Percentiles rank a stretch among this genome's conserved stretches.
Evolutionary conservation across 1,140 invertebrate genomes (phyloP).

Genomic region (Pogonognathellus flavescens): DNA sequence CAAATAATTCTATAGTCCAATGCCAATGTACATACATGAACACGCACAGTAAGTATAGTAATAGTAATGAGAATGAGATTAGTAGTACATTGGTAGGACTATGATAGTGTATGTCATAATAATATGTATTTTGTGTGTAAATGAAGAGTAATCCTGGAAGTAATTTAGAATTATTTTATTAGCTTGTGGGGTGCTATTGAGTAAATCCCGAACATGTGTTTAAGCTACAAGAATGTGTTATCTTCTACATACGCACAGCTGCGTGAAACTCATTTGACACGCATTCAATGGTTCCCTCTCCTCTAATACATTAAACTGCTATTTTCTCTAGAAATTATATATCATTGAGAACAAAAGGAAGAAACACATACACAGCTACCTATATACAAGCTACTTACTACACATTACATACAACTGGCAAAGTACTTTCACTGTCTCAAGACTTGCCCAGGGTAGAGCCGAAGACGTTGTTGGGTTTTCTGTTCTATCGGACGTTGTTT

Average conservation of each 20-base stretch:
- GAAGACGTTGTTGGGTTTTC: not conserved
- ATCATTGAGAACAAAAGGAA: not conserved
- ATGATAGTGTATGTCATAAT: not conserved
- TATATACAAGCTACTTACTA: not conserved
- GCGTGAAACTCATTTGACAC: slow-evolving; percentile 8
- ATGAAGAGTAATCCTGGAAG: slow-evolving; percentile 2
- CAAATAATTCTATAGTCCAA: too few relatives aligned
- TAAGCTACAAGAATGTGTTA: slow-evolving; percentile 36
- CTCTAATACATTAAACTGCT: too few relatives aligned
- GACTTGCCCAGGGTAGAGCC: not conserved
- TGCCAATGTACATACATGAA: too few relatives aligned
- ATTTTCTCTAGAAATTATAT: not conserved
- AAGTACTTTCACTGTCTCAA: not conserved
- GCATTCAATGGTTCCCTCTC: not conserved
- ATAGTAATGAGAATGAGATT: too few relatives aligned
- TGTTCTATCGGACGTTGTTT: slow-evolving; percentile 35
- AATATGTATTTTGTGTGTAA: not conserved
- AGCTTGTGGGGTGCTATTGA: not conserved
- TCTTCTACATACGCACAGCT: slow-evolving; percentile 11
- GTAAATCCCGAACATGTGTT: slow-evolving; percentile 40
- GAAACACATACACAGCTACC: not conserved
- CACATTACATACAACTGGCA: not conserved
- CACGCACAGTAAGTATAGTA: too few relatives aligned
- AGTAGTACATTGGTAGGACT: not conserved
- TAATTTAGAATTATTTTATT: slow-evolving; percentile 45